These are phyloP conservation scores for Danionella dracula DNA, from an alignment of 2,797 vertebrate genomes.

Conservation along the genomic window DNA sequence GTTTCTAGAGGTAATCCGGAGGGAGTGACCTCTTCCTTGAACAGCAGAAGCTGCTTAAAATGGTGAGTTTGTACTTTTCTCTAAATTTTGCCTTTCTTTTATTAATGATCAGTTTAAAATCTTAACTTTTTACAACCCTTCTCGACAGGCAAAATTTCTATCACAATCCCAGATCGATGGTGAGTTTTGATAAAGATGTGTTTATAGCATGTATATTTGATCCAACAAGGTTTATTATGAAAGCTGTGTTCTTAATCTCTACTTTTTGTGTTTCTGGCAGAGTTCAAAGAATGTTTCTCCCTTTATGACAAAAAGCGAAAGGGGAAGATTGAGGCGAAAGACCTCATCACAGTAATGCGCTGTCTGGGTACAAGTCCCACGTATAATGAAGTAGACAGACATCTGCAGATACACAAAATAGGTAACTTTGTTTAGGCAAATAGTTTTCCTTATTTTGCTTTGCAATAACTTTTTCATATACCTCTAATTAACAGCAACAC, in stretches of 20 bases:
- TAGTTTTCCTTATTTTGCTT: no score
- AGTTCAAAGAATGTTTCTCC: slow-evolving; percentile 96
- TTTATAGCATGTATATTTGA: neutral
- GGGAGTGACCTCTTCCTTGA: slow-evolving; percentile 38
- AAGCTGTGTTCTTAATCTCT: no score
- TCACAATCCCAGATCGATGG: slow-evolving; percentile 90
- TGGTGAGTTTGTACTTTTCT: slow-evolving; percentile 57
- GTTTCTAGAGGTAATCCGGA: slow-evolving; percentile 48
- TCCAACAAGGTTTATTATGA: no score
- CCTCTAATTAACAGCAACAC: no score
- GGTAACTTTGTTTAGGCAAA: slow-evolving; percentile 60
- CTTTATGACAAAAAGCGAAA: slow-evolving; percentile 90
- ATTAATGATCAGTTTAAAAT: neutral
- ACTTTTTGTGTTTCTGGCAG: slow-evolving; percentile 56
- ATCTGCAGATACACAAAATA: slow-evolving; percentile 82
- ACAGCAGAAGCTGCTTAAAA: slow-evolving; percentile 36
- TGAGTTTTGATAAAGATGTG: slow-evolving; percentile 54
- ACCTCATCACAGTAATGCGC: slow-evolving; percentile 88
- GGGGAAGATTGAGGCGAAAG: slow-evolving; percentile 80
- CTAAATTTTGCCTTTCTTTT: neutral
- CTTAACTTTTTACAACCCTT: neutral
- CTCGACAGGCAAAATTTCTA: slow-evolving; percentile 87
- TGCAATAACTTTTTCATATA: no score
- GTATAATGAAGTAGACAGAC: slow-evolving; percentile 73
- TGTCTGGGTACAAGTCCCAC: slow-evolving; percentile 88